phyloP scores from a whole-genome alignment of 1,140 invertebrate genomes.

The Protaetia brevitarsis region DNA sequence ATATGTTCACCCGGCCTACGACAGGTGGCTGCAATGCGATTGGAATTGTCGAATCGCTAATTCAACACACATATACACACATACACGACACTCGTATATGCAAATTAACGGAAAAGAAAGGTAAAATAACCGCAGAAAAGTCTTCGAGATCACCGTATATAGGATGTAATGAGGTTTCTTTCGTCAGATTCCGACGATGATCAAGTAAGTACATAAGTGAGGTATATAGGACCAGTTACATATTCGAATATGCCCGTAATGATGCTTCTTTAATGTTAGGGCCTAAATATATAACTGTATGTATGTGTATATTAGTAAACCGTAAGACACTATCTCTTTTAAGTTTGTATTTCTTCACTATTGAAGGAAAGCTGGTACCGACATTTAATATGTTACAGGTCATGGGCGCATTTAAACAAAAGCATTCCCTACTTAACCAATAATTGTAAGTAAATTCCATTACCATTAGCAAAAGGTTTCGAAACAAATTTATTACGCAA shows the following conservation, averaged over 20 bases:
- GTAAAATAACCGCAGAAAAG: background rate
- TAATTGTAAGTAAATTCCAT: no score
- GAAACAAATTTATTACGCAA: no score
- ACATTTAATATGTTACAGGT: background rate
- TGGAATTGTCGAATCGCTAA: slow-evolving; percentile 43
- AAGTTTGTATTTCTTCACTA: background rate
- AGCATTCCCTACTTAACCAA: no score
- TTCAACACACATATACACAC: slow-evolving; percentile 1
- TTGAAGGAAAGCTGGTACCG: background rate
- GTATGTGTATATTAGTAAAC: background rate
- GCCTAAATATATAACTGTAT: slow-evolving; percentile 23
- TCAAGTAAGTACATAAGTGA: slow-evolving; percentile 6
- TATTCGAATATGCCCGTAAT: slow-evolving; percentile 12
- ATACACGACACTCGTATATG: background rate
- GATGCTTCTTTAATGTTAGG: slow-evolving; percentile 33
- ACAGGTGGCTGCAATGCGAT: slow-evolving; percentile 44
- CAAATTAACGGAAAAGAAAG: background rate
- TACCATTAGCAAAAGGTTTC: no score
- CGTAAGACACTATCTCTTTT: slow-evolving; percentile 4
- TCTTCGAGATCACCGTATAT: background rate
- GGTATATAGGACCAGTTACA: slow-evolving; percentile 12
- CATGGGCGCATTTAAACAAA: background rate
- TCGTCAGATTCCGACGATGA: background rate
- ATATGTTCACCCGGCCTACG: slow-evolving; percentile 35
- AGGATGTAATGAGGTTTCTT: background rate